Base-by-base conservation (phyloP, 92 coral and sea anemone genomes). In the Epizoanthus rinbou region DNA sequence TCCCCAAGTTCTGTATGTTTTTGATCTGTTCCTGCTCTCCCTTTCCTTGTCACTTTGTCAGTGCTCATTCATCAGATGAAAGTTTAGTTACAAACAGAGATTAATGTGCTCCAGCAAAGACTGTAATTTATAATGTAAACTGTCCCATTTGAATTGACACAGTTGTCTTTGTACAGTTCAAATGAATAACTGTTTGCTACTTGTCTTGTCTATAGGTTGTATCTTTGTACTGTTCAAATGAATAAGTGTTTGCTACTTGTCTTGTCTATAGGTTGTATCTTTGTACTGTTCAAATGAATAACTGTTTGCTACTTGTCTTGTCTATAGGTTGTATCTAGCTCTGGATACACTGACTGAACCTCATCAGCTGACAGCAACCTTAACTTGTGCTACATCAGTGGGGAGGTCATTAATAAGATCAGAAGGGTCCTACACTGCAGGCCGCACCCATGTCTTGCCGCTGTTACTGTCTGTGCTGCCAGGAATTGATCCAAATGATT, bases 401-500 rank as follows among this genome's bases (percentile, higher is more conserved):
- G 99, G 96, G 37, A 86, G 97, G 75, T 94, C 99, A n/a, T 85
- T 96, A 52, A 94, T 96, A 54, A 87, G 92, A 72, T 91, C 98
- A 9, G 89, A 89, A 58, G 90, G 91, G 16, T 86, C 98, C 4
- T 96, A 91, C 69, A 92, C 98, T 9, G 94, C 90, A 15, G 99
- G 99, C 6, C 91, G 93, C 75, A 86, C 92, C 8, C 99, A 97
- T 85, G 97, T 97, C 21, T 76, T 97, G 18, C 98, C 98, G n/a
- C 83, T 97, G 17, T 91, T 97, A 17, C 94, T 91, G 73, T 86
- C 94, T 23, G 95, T 97, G 2, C 76, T 97, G 66, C 99, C 99
- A 23, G 99, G 99, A 58, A 97, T 97, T 64, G 99, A 97, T 72
- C 98, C 99, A 31, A 97, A 97, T 85, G 99, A 97, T 86, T 97